Base-by-base conservation (phyloP, 2,888 invertebrate genomes). In the Aromia moschata region DNA sequence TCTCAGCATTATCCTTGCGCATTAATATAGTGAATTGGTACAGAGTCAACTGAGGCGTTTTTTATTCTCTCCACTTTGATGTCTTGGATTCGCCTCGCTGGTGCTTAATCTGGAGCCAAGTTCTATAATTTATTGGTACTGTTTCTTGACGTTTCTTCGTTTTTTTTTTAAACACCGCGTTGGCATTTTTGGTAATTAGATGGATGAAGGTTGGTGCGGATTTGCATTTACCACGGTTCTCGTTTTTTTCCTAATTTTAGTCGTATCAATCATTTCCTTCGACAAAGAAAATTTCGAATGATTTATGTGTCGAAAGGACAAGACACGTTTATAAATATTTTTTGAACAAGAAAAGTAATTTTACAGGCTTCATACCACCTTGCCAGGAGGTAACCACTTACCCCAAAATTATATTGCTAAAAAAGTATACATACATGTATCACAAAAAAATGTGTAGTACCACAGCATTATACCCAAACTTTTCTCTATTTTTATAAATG, bases 41-140 rank as follows among this genome's bases (percentile, higher is more conserved):
- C n/a, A 47, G 18, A 36, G 47, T 36, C 20, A 36, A 47, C 47
- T 36, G 47, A 36, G 49, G 11, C 41, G 17, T 41, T 43, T 43
- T 43, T 49, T 49, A 10, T 38, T 33, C 14, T 38, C 15, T 38
- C 38, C 25, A 25, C 49, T 49, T 49, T 38, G 25, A 49, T n/a
- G 46, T 36, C 20, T 20, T 25, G 38, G 49, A 49, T 18, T 40
- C 49, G 38, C 46, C 18, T 38, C 38, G 38, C 38, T 37, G 25
- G 31, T 37, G 25, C 49, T 38, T 12, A 15, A 46, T 33, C 18
- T 20, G 14, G 25, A 18, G 15, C 20, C 49, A 37, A 49, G 25
- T 20, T 49, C 25, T n/a, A 3, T 46, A 12, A 18, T 25, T 49
- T 20, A 12, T 49, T 49, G 15, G 5, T 18, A 3, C 25, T 25